Conservation (phyloP, 2,888 invertebrate species). For the Phasia obesa region DNA sequence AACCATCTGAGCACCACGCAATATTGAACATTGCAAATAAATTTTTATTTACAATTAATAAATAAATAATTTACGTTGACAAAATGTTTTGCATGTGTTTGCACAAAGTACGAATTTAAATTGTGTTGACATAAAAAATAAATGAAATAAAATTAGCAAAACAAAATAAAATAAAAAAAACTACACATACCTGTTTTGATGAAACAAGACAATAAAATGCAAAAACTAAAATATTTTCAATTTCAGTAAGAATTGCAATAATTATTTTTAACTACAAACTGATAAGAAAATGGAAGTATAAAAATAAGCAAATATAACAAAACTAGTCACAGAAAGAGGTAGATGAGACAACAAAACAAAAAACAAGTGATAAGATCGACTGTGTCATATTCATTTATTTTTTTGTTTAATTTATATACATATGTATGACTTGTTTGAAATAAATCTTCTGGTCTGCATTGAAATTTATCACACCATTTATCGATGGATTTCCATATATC, state of each 20-base stretch:
- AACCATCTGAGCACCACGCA: neutral
- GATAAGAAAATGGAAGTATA: slow-evolving; percentile 58
- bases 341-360: neutral
- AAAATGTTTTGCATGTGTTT: slow-evolving; percentile 27
- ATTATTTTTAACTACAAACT: slow-evolving; percentile 52
- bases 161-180: neutral
- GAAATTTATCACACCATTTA: no score
- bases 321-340: slow-evolving; percentile 11
- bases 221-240: slow-evolving; percentile 3
- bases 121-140: slow-evolving; percentile 11
- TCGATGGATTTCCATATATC: no score
- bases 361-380: neutral
- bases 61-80: slow-evolving; percentile 44
- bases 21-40: slow-evolving; percentile 8
- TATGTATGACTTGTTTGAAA: no score
- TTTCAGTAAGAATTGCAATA: slow-evolving; percentile 14
- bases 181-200: neutral
- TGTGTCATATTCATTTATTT: no score
- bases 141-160: slow-evolving; percentile 20
- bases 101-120: slow-evolving; percentile 2
- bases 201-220: neutral
- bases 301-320: slow-evolving; percentile 11
- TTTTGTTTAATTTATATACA: no score
- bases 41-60: no score
- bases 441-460: no score